A percentile compares a stretch with the other conserved stretches of the same genome.
Evolutionary conservation across 2,113 vertebrate species (phyloP).

Genomic region (Picathartes gymnocephalus): DNA sequence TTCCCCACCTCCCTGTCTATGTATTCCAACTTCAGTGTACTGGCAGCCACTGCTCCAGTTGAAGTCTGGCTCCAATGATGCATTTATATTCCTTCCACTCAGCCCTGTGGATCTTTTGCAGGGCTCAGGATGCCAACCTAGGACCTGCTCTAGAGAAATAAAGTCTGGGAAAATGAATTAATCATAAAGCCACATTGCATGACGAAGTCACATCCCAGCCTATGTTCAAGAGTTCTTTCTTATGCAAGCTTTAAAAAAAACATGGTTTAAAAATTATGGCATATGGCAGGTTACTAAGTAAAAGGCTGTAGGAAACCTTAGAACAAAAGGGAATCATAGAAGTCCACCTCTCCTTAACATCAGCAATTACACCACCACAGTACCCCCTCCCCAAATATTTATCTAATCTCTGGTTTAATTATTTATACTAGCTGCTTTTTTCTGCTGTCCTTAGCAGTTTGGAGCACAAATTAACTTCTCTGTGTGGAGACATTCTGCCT

Average conservation of each 20-base stretch:
- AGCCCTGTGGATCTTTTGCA: neutral
- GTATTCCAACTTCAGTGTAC: slow-evolving; percentile 1
- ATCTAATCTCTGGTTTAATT: slow-evolving; percentile 38
- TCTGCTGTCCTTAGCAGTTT: slow-evolving; percentile 14
- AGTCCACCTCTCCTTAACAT: neutral
- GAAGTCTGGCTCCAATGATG: slow-evolving; percentile 22
- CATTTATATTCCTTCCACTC: slow-evolving; percentile 35
- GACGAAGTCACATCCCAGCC: neutral
- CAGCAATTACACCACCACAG: neutral
- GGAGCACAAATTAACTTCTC: slow-evolving; percentile 20
- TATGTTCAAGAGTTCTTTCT: neutral
- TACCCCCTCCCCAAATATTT: slow-evolving; percentile 29
- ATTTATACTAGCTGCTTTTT: slow-evolving; percentile 27
- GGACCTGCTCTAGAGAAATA: neutral
- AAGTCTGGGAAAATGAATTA: slow-evolving; percentile 14
- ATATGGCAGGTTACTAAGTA: neutral
- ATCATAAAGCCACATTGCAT: slow-evolving; percentile 7
- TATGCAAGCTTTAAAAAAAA: neutral
- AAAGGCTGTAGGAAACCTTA: neutral
- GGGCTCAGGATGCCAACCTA: slow-evolving; percentile 2
- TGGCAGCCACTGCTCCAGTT: slow-evolving; percentile 38
- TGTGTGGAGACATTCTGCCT: neutral
- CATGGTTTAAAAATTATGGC: neutral
- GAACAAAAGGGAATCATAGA: neutral
- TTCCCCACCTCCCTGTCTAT: neutral